Base-by-base conservation (phyloP, 2,888 invertebrate genomes). In the Pristionchus fissidentatus region DNA sequence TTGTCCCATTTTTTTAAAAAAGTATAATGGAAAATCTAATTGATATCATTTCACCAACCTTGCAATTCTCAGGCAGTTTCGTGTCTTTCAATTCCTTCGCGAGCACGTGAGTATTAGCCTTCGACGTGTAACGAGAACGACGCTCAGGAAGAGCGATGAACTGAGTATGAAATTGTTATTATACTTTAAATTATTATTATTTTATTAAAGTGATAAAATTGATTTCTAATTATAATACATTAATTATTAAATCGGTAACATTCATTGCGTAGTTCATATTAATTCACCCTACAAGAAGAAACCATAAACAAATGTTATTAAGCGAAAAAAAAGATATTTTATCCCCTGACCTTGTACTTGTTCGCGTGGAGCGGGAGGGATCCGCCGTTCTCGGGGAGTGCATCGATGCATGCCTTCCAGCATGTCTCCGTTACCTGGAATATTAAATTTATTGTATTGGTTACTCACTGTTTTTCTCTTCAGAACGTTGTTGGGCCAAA, bases 51-150 rank as follows among this genome's bases (percentile, higher is more conserved):
- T n/a, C n/a, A 41, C 46, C 26, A 13, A 75, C 78, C 78, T 35
- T 78, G 57, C 78, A 55, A 3, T 4, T 1, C 57, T 78, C 57
- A 15, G 78, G 78, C 22, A 78, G 41, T 38, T 78, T 52, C 38
- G 38, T 78, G 0, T 55, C 35, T n/a, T 10, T 35, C 46, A 81
- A 32, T 35, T 81, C 29, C 38, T 81, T 62, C 13, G 62, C 49
- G 19, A 81, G 81, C 1, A 81, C 49, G 35, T 81, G 81, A 22
- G 62, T 35, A 22, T 81, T 60, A 19, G 81, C 38, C 1, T 3
- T n/a, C 15, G 81, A 81, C 15, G 60, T 81, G 35, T 62, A 66
- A 55, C 81, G 81, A 19, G 81, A 81, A 15, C 46, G 43, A 32
- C 43, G 35, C 0, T 32, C 35, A 1, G 81, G 81, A 19, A 81